Evolutionary conservation across 2,888 invertebrate species (phyloP), one percentile per base, ranked within the genome.

Genomic region (Campoplex capitator): DNA sequence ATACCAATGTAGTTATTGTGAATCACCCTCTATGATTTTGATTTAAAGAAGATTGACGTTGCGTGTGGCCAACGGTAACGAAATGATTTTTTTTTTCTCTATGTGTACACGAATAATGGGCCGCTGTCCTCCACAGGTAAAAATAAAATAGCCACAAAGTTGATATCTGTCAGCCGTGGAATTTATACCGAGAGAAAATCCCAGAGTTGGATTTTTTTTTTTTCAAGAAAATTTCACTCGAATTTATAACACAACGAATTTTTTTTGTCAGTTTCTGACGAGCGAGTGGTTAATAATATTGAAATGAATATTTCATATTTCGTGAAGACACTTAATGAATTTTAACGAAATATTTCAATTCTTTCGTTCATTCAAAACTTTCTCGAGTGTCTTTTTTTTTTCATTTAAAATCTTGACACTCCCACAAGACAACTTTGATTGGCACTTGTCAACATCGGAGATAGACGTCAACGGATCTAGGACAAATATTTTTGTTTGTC

Each of bases 121-220:
- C 62, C 56, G 67, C 45, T 45, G 45, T 45, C 45, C 45, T 45
- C 45, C 73, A 56, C 73, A 80, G 75, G 75, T 62, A 75, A 28
- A 71, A 79, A 80, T 48, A 23, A 35, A 28, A 62, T 58, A 51
- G 16, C 62, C 45, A 70, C 70, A 18, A 23, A 77, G 78, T 54
- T 70, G 75, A 78, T 56, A 62, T 82, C 85, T 86, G 89, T 86
- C 88, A 90, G 89, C 87, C 58, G 54, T 38, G 68, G 81, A 54
- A 76, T 76, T 65, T 82, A 67, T 75, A 56, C 45, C 32, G 23
- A 71, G 71, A 68, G 68, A 75, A 74, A 65, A 71, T 71, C n/a
- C 65, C 56, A 48, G 48, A 58, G 70, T 35, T 51, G 45, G 16
- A 51, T 67, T 32, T 76, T 23, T 23, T 23, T 23, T 23, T 23